Base-by-base conservation (phyloP, 2,113 vertebrate genomes). In the Esox niger region DNA sequence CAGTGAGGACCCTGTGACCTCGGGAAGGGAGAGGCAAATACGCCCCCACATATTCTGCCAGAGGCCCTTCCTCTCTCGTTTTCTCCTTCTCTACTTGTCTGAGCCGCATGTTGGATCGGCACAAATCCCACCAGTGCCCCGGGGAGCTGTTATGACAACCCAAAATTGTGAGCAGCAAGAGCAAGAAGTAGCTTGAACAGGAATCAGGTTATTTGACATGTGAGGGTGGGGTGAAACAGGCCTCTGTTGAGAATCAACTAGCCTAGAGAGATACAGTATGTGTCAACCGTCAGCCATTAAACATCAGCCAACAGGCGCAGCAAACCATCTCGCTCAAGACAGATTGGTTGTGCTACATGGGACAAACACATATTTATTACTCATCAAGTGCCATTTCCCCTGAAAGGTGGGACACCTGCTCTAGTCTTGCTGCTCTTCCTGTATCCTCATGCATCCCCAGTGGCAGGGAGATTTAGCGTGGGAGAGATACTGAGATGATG, bases 161-260 rank as follows among this genome's bases (percentile, higher is more conserved):
- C 13, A 83, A 88, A 83, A 90, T 58, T 77, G 79, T 79, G 80
- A 87, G 75, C 73, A 71, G 82, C 49, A 21, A 76, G 82, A 88
- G 90, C 89, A 91, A 91, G 90, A 91, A 89, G 85, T 86, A 82
- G 88, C 90, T 88, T 89, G 91, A 93, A 89, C 75, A 76, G 75
- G 79, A 79, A 78, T 84, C 73, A 76, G 68, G 81, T 73, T 75
- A 77, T 79, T 76, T 88, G 87, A 87, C 83, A 80, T 81, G 79
- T 80, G 73, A 82, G 86, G 83, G 73, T 72, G 76, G 82, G 68
- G 84, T 69, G 85, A 82, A 80, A 86, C 71, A 70, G 86, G 83
- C 81, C 82, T 85, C 86, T 89, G 86, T 84, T 84, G 78, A 79
- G 81, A 84, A 86, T 79, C 77, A 64, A 67, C 13, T 88, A 79